Base-by-base conservation (phyloP, 2,113 vertebrate genomes). In the Campylomormyrus numenius region DNA sequence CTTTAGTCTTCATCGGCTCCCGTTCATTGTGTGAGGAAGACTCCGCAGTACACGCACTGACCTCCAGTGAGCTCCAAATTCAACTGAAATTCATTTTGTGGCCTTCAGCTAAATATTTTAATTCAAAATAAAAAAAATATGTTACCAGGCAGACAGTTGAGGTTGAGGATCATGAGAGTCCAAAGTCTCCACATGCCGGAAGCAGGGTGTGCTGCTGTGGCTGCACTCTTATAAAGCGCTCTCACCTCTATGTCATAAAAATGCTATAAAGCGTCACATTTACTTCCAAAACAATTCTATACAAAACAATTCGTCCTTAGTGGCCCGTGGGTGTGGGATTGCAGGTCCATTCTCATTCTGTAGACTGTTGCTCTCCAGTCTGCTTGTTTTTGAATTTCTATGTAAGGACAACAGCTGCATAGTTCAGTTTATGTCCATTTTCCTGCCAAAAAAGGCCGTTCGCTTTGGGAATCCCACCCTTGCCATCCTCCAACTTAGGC, bases 401-500 rank as follows among this genome's bases (percentile, higher is more conserved):
- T 31, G 52, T 80, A 39, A 53, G 42, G 70, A 42, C 10, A 24
- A 45, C 50, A 84, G 52, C 49, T 7, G 31, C 27, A 80, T n/a
- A 83, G 35, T 42, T 80, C 10, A 3, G 9, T 70, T 31, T 31
- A 13, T 42, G 35, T 80, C 35, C 31, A 19, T 80, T 42, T 80
- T 80, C 31, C 74, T 80, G 70, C 11, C 70, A 35, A 77, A 39
- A 77, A 77, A 10, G 8, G 58, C 58, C 31, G 8, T 31, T 87
- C 6, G 9, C 48, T 53, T n/a, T 7, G 13, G 13, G 21, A 2
- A 53, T 13, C n/a, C 89, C 46, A 90, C 56, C 5, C 90, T 39
- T 66, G 88, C 90, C 89, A 89, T 46, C 90, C 42, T 19, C 88
- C 46, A 88, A 53, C 91, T 90, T 90, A 27, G 58, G 58, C 58